Conservation (phyloP, 2,113 vertebrate genomes). For the Cyanocitta stelleri region DNA sequence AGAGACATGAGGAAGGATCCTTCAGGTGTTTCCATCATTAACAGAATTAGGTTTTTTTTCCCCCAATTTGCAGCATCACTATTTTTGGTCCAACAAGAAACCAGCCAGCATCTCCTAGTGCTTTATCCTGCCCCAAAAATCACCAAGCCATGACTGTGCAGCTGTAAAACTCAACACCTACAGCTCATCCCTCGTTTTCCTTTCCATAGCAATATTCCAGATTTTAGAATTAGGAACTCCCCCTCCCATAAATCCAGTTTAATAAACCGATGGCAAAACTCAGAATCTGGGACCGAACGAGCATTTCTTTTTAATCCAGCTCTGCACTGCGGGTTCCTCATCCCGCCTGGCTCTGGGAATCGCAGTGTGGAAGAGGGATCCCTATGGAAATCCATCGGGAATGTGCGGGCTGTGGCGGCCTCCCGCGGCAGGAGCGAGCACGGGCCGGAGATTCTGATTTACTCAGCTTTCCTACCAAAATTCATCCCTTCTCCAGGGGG, state of each 20-base stretch:
- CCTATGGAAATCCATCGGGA: not conserved
- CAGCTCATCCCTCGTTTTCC: fast-evolving
- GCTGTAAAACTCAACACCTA: too few species aligned
- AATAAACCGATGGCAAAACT: not conserved
- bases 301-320: fast-evolving
- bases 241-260: fast-evolving
- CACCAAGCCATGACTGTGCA: fast-evolving
- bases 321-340: not conserved
- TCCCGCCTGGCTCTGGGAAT: not conserved
- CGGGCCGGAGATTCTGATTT: fast-evolving
- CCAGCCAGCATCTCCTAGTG: not conserved
- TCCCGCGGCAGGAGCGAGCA: not conserved
- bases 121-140: not conserved
- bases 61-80: fast-evolving
- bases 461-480: fast-evolving
- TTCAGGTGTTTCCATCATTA: not conserved
- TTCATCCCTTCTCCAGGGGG: fast-evolving
- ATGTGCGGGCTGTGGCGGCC: not conserved
- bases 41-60: fast-evolving
- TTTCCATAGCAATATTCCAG: fast-evolving
- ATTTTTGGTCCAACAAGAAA: not conserved
- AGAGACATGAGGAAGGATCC: not conserved
- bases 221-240: fast-evolving
- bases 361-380: fast-evolving
- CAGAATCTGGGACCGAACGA: fast-evolving